Conservation (phyloP, 2,797 vertebrate species). For the Sandelia bainsii region DNA sequence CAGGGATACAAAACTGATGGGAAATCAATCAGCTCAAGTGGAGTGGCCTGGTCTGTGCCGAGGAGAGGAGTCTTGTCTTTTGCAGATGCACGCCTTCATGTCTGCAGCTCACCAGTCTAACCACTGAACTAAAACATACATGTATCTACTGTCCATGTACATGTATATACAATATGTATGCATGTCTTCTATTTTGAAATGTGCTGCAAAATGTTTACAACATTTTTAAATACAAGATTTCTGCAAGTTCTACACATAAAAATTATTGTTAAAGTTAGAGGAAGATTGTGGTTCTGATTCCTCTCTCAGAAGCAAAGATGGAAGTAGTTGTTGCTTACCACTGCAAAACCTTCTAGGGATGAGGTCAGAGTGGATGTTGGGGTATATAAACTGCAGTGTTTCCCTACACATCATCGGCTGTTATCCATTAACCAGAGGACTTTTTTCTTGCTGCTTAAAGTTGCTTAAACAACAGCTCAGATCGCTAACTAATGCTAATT, state of each 20-base stretch:
- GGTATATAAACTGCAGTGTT: no score
- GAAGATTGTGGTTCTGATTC: neutral
- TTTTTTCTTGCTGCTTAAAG: no score
- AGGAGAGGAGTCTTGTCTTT: conserved; percentile 53
- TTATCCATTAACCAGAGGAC: no score
- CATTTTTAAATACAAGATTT: neutral
- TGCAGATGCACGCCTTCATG: conserved; percentile 44
- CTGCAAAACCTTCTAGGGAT: neutral
- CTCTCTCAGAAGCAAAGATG: neutral
- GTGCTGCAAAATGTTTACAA: neutral
- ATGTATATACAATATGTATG: no score
- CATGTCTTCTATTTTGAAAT: neutral
- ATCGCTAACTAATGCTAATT: no score
- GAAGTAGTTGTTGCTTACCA: neutral
- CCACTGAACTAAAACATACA: conserved; percentile 4
- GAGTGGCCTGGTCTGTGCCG: conserved; percentile 65
- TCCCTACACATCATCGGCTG: no score
- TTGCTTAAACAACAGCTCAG: no score
- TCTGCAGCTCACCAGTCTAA: conserved; percentile 31
- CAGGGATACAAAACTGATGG: conserved; percentile 80
- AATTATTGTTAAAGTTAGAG: neutral
- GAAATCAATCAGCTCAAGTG: conserved; percentile 84
- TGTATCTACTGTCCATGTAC: neutral
- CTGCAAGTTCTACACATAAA: neutral
- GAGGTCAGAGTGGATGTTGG: neutral